These are phyloP conservation scores for Acrocephalus arundinaceus DNA, from an alignment of 2,113 vertebrate species.

Conservation along the genomic window DNA sequence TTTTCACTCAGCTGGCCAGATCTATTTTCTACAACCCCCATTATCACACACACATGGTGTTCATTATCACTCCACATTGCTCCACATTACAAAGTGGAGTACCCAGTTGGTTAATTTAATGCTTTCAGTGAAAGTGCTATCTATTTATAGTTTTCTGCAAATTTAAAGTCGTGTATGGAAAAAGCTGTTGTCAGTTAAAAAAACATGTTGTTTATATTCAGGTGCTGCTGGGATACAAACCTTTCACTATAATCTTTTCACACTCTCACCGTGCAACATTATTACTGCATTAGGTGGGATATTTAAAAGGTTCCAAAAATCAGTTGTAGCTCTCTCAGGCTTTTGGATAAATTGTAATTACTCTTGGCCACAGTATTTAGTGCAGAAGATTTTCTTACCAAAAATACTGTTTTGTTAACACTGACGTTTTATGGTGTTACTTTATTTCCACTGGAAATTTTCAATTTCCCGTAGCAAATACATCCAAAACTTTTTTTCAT, in stretches of 20 bases:
- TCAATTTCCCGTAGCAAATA: background rate
- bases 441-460: slow-evolving; percentile 44
- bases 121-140: slow-evolving; percentile 64
- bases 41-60: slow-evolving; percentile 74
- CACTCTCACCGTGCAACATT: background rate
- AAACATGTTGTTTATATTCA: slow-evolving; percentile 25
- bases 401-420: background rate
- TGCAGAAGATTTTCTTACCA: background rate
- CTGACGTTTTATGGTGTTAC: background rate
- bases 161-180: background rate
- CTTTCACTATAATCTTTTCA: slow-evolving; percentile 31
- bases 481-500: background rate
- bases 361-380: background rate
- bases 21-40: slow-evolving; percentile 63
- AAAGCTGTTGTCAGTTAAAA: slow-evolving; percentile 55
- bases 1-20: slow-evolving; percentile 59
- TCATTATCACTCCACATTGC: slow-evolving; percentile 75
- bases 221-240: slow-evolving; percentile 39
- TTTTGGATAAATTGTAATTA: slow-evolving; percentile 10
- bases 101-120: slow-evolving; percentile 69
- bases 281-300: background rate
- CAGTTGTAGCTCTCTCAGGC: background rate
- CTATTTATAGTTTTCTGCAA: slow-evolving; percentile 57
- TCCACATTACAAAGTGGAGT: slow-evolving; percentile 60
- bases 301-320: slow-evolving; percentile 20